Conservation (phyloP, 2,113 vertebrate genomes). For the Gnathonemus longibarbis region DNA sequence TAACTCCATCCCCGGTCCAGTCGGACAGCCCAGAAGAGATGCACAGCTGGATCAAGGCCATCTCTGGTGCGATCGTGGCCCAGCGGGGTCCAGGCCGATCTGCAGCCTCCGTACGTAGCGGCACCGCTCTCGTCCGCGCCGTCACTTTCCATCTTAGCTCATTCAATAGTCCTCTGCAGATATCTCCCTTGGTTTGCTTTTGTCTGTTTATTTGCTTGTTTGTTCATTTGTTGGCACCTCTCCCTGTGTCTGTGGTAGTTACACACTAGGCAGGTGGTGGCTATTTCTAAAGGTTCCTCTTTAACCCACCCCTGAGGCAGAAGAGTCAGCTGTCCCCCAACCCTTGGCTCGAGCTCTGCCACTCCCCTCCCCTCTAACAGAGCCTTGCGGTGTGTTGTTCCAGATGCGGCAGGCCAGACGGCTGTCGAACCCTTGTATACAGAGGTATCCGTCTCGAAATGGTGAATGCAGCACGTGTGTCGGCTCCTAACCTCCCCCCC, state of each 20-base stretch:
- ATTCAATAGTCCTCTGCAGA: not conserved
- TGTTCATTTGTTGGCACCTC: not conserved
- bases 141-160: not conserved
- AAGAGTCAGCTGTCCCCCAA: not conserved
- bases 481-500: slow-evolving; percentile 56
- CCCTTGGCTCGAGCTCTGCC: not conserved
- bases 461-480: slow-evolving; percentile 88
- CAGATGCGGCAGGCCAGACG: slow-evolving; percentile 94
- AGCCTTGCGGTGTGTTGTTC: slow-evolving; percentile 85
- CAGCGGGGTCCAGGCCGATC: slow-evolving; percentile 86
- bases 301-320: not conserved
- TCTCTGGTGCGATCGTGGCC: slow-evolving; percentile 91
- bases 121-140: not conserved
- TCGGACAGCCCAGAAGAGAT: slow-evolving; percentile 94
- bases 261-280: not conserved
- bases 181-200: not conserved
- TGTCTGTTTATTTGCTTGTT: not conserved
- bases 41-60: slow-evolving; percentile 95
- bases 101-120: slow-evolving; percentile 72
- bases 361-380: slow-evolving; percentile 68
- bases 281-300: not conserved
- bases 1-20: slow-evolving; percentile 46
- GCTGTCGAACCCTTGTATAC: slow-evolving; percentile 95
- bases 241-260: not conserved
- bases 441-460: slow-evolving; percentile 89